Conservation (phyloP, 2,888 invertebrate species). For the Caenorhabditis plicata region DNA sequence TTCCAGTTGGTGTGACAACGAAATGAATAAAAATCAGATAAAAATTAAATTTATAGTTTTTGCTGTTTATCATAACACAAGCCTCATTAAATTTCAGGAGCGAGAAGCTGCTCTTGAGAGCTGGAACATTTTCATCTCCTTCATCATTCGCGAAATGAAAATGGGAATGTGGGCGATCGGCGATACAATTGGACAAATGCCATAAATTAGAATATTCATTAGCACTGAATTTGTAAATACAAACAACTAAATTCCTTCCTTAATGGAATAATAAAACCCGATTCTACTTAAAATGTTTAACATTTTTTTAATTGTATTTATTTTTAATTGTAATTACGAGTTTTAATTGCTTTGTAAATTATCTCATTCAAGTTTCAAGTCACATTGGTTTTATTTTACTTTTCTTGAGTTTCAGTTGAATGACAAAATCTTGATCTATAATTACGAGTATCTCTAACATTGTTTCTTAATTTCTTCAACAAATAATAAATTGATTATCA, state of each 20-base stretch:
- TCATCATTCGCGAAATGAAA: conserved; percentile 63
- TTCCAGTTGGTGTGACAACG: no score
- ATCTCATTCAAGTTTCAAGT: neutral
- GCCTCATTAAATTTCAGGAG: conserved; percentile 46
- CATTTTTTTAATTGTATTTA: neutral
- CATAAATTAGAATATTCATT: conserved; percentile 5
- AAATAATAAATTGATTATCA: no score
- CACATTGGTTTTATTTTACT: neutral
- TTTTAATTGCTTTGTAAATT: conserved; percentile 1
- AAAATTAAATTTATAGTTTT: no score
- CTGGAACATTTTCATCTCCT: conserved; percentile 61
- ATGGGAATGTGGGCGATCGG: conserved; percentile 54
- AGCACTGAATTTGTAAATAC: no score
- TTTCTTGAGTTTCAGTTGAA: neutral
- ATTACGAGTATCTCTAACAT: conserved; percentile 16
- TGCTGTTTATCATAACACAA: no score
- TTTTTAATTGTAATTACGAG: neutral
- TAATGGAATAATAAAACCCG: no score
- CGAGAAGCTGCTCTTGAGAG: conserved; percentile 50
- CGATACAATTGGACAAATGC: conserved; percentile 30
- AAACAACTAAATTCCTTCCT: no score
- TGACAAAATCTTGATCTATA: conserved; percentile 6
- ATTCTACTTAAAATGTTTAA: neutral
- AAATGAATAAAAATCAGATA: no score
- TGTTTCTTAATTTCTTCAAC: neutral